Evolutionary conservation across 2,113 vertebrate genomes (phyloP).

Genomic region (Pseudorhombus dupliciocellatus): DNA sequence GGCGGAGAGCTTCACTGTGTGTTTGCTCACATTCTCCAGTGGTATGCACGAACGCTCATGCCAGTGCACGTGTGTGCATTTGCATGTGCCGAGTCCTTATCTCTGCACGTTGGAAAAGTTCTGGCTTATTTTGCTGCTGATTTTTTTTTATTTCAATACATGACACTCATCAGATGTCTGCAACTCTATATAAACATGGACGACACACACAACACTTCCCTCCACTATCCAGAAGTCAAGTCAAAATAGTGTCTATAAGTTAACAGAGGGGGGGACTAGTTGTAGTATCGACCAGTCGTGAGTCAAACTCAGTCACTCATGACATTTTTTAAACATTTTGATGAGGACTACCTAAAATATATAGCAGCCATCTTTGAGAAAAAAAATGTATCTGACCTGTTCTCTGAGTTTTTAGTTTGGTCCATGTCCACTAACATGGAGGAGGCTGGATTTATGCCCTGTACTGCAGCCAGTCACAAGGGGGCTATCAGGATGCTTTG

Average conservation of each 20-base stretch:
- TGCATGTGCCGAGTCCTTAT: conserved; percentile 51
- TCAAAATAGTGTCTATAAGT: too few relatives aligned
- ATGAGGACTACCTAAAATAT: too few relatives aligned
- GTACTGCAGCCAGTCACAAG: neutral
- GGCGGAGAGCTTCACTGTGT: conserved; percentile 59
- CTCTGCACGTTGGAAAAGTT: conserved; percentile 39
- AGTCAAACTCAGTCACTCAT: too few relatives aligned
- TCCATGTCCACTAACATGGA: neutral
- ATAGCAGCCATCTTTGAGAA: too few relatives aligned
- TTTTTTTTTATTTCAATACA: conserved; percentile 33
- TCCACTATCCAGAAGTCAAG: too few relatives aligned
- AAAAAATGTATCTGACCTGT: neutral
- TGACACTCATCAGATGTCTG: neutral
- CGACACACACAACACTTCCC: too few relatives aligned
- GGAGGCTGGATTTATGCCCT: neutral
- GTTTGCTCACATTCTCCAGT: conserved; percentile 71
- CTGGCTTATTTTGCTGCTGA: conserved; percentile 41
- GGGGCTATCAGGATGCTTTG: neutral
- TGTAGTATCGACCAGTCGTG: too few relatives aligned
- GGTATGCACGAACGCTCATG: conserved; percentile 58
- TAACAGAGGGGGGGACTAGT: too few relatives aligned
- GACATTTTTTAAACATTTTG: too few relatives aligned
- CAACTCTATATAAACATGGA: too few relatives aligned
- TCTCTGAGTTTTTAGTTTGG: too few relatives aligned
- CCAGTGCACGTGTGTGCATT: conserved; percentile 34